Evolutionary conservation across 2,113 vertebrate species (phyloP).

Genomic region (Microtus pennsylvanicus): DNA sequence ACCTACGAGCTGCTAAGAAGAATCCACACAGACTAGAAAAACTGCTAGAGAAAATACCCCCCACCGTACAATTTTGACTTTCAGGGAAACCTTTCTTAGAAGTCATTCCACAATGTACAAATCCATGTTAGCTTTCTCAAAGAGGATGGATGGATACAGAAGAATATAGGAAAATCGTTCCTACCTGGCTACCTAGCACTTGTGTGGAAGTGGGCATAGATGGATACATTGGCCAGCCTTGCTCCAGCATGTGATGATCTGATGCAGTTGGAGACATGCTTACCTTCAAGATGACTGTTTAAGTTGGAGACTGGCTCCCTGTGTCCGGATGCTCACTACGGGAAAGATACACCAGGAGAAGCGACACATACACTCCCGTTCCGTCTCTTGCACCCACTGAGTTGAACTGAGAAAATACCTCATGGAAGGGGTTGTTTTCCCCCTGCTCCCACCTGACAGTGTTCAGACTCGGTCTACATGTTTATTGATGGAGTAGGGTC

Average conservation of each 20-base stretch:
- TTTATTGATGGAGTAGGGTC: background rate
- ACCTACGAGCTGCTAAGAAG: background rate
- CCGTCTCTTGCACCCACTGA: background rate
- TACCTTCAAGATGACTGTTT: background rate
- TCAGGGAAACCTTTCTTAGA: background rate
- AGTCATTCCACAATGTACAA: background rate
- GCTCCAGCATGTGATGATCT: background rate
- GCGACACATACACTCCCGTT: background rate
- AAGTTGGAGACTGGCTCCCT: background rate
- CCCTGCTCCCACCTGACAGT: background rate
- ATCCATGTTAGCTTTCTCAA: background rate
- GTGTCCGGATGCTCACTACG: background rate
- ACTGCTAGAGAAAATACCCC: background rate
- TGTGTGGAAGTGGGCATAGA: background rate
- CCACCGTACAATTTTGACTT: background rate
- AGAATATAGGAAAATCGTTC: background rate
- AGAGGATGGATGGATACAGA: background rate
- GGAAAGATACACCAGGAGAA: background rate
- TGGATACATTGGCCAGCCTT: background rate
- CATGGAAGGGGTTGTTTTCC: rapidly evolving
- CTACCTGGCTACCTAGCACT: background rate
- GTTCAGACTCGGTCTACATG: background rate
- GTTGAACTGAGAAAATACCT: background rate
- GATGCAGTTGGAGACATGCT: background rate
- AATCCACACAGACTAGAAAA: background rate